phyloP scores from a whole-genome alignment of 2,888 invertebrate species.

The Carpatolechia fugitivella region DNA sequence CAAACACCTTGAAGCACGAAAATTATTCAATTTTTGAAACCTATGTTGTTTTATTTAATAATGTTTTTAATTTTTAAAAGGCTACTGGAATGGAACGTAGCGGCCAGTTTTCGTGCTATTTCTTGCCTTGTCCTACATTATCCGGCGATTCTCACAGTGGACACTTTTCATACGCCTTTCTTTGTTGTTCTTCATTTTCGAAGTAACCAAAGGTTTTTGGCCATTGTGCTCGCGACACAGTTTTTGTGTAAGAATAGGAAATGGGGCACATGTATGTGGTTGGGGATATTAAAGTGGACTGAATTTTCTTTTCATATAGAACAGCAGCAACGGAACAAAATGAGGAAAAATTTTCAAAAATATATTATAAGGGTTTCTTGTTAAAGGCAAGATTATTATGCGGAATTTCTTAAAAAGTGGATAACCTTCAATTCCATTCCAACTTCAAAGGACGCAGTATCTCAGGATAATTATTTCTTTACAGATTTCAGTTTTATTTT shows the following conservation, averaged over 20 bases:
- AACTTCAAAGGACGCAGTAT: background rate
- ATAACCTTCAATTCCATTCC: background rate
- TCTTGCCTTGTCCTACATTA: conserved; percentile 20
- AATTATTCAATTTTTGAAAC: background rate
- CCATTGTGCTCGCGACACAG: conserved; percentile 41
- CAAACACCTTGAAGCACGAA: background rate
- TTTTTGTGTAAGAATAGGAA: conserved; percentile 29
- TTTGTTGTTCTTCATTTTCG: conserved; percentile 36
- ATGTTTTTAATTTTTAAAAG: background rate
- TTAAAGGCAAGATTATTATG: background rate
- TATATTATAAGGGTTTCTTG: background rate
- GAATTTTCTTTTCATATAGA: background rate
- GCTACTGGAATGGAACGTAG: conserved; percentile 17
- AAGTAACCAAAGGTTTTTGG: conserved; percentile 29
- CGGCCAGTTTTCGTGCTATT: conserved; percentile 8
- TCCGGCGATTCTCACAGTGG: conserved; percentile 20
- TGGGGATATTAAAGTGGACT: background rate
- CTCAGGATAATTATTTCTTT: background rate
- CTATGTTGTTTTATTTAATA: background rate
- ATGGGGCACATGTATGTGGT: background rate
- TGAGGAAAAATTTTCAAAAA: background rate
- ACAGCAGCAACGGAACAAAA: background rate
- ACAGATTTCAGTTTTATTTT: background rate
- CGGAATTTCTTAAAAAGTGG: background rate
- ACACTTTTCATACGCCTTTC: conserved; percentile 41